Evolutionary conservation across 2,797 vertebrate species (phyloP).

Genomic region (Thamnophis elegans): DNA sequence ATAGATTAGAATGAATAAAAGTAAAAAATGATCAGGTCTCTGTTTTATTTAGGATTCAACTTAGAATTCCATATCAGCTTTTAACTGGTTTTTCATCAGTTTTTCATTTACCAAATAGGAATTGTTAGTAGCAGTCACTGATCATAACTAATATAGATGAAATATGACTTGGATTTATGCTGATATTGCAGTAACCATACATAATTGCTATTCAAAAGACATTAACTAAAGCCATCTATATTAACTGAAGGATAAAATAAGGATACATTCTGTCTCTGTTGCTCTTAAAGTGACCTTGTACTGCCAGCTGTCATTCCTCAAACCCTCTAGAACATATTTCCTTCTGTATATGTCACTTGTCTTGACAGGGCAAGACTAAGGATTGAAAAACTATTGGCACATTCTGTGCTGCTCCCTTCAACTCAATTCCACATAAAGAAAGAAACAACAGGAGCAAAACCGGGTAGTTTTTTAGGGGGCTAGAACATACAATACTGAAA

Average conservation of each 20-base stretch:
- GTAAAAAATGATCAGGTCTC: not conserved
- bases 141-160: not conserved
- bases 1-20: not conserved
- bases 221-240: not conserved
- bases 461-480: not conserved
- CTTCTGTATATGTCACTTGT: not conserved
- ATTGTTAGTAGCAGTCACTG: not conserved
- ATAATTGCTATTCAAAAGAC: not conserved
- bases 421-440: not conserved
- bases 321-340: not conserved
- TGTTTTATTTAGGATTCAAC: not conserved
- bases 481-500: not conserved
- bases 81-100: not conserved
- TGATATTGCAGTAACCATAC: not conserved
- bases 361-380: not conserved
- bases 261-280: not conserved
- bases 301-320: not conserved
- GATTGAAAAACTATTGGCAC: not conserved
- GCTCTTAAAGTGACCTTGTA: not conserved
- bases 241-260: not conserved
- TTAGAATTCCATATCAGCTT: not conserved
- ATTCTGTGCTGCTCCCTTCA: not conserved
- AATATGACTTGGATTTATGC: not conserved
- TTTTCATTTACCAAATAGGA: not conserved
- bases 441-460: not conserved